Base-by-base conservation (phyloP, 2,888 invertebrate genomes). In the Strigamia maritima region DNA sequence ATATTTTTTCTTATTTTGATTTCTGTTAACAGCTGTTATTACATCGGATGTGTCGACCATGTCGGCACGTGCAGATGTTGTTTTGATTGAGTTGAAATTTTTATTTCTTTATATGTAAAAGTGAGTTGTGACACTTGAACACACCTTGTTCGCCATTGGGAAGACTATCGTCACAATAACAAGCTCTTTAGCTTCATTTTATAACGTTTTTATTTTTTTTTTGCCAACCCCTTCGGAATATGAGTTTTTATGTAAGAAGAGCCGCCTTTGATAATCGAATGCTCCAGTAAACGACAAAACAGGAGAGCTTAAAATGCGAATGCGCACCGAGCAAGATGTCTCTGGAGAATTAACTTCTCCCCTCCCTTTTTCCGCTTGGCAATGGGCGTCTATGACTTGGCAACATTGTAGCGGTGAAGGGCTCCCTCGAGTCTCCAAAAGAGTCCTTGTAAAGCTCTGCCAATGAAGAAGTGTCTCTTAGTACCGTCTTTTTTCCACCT, bases 371-470 rank as follows among this genome's bases (percentile, higher is more conserved):
- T 60, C 60, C 60, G 60, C 60, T 60, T 60, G 60, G 24, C 60
- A 60, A 60, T 60, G 60, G 60, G 60, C 60, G 60, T 60, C 60
- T 60, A 60, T 60, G 60, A 60, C 60, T 60, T 60, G 19, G 60
- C 60, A 60, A 60, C 60, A 60, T 60, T 60, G 60, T 60, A 60
- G 60, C 60, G 60, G 60, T 60, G 60, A 60, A 60, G 60, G 60
- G 60, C 60, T 60, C 60, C 60, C 60, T 24, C 7, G 60, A 60
- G 60, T 60, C 60, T 6, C 60, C 60, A 60, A 60, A 60, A 60
- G 60, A 60, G 60, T 60, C 60, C 60, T 60, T 60, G 60, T 60
- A 60, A 60, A 60, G 60, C 60, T 60, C 60, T 60, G 60, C 60
- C 60, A 60, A 60, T 60, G 60, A 60, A 60, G 60, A 24, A 60